These are phyloP conservation scores for Leptinotarsa juncta DNA, from an alignment of 2,888 invertebrate species.

Conservation along the genomic window DNA sequence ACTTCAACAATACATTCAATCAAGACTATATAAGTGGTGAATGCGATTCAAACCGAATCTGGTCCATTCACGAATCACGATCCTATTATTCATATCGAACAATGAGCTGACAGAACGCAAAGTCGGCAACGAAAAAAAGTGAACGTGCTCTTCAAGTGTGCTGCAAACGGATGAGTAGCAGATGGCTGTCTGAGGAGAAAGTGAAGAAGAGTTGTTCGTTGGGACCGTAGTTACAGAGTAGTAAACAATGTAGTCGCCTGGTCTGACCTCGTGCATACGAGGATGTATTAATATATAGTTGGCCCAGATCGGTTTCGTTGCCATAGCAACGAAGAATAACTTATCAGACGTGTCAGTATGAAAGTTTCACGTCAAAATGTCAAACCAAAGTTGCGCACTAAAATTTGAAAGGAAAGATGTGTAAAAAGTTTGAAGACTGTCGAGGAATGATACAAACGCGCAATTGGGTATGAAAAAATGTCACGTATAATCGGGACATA, in stretches of 20 bases:
- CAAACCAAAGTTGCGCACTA: no score
- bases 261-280: background rate
- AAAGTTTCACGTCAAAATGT: no score
- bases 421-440: no score
- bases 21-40: background rate
- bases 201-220: conserved; percentile 13
- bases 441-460: no score
- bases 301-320: no score
- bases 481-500: no score
- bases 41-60: background rate
- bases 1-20: background rate
- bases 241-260: background rate
- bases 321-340: no score
- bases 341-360: no score
- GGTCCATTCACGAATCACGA: conserved; percentile 11
- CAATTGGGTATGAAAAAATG: no score
- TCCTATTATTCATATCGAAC: background rate
- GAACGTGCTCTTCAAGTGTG: background rate
- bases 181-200: conserved; percentile 14
- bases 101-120: background rate
- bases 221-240: background rate
- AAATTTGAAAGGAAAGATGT: no score
- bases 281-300: no score
- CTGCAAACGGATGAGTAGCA: conserved; percentile 2
- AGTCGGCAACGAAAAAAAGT: conserved; percentile 5